These are phyloP conservation scores for Mamestra configurata DNA, from an alignment of 1,140 invertebrate species.

Conservation along the genomic window DNA sequence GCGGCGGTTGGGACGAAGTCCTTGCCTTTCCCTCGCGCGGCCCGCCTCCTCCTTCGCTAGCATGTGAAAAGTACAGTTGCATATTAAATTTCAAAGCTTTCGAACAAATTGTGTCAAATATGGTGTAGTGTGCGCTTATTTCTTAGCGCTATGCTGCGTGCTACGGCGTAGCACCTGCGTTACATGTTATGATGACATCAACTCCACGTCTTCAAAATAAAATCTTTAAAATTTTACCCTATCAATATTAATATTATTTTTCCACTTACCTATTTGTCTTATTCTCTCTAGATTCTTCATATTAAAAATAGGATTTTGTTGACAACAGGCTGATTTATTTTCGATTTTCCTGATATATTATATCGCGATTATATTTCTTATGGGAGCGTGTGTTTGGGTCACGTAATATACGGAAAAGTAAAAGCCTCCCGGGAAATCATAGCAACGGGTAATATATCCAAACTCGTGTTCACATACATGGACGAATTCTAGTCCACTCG, in stretches of 20 bases:
- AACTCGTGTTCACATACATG: background rate
- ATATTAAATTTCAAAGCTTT: too few species aligned
- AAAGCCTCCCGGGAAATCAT: conserved; percentile 37
- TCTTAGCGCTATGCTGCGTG: background rate
- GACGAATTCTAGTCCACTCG: conserved; percentile 3
- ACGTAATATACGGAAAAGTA: conserved; percentile 25
- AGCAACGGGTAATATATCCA: conserved; percentile 33
- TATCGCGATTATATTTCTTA: conserved; percentile 19
- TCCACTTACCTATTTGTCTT: too few species aligned
- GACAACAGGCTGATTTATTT: background rate
- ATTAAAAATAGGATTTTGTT: background rate
- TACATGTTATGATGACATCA: too few species aligned
- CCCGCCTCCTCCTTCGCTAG: too few species aligned
- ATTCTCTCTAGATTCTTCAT: too few species aligned
- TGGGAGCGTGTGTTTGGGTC: background rate
- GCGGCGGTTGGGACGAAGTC: too few species aligned
- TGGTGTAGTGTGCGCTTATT: too few species aligned
- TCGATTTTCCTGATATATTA: background rate
- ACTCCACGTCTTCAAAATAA: too few species aligned
- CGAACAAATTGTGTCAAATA: background rate
- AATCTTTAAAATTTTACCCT: too few species aligned
- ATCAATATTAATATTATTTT: too few species aligned
- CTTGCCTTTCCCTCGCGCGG: too few species aligned
- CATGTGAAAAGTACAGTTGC: too few species aligned
- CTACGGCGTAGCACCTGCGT: conserved; percentile 27